A percentile compares a stretch with the other conserved stretches of the same genome.
Evolutionary conservation across 2,888 invertebrate genomes (phyloP).

Genomic region (Epiblema foenella): DNA sequence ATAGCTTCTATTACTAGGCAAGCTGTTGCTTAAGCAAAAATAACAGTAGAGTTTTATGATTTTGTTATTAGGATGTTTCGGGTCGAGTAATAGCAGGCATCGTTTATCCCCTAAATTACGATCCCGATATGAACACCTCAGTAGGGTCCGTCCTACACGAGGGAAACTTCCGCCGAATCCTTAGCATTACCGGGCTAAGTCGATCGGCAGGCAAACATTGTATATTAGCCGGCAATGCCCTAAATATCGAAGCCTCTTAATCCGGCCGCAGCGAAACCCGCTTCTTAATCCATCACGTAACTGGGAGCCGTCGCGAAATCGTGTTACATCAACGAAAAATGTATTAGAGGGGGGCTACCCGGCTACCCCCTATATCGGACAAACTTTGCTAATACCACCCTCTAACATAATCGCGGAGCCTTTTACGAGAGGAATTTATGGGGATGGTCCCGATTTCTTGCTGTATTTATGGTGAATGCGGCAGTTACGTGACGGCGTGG

Average conservation of each 20-base stretch:
- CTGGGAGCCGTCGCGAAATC: conserved; percentile 84
- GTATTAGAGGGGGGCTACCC: conserved; percentile 77
- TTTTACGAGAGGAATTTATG: conserved; percentile 85
- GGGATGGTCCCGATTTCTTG: conserved; percentile 84
- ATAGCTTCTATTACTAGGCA: too few relatives aligned
- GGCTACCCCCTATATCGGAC: conserved; percentile 75
- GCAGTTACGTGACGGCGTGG: conserved; percentile 75
- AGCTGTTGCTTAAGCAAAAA: not conserved
- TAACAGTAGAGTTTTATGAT: not conserved
- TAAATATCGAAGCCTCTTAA: conserved; percentile 81
- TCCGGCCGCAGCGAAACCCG: conserved; percentile 77
- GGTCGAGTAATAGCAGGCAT: not conserved
- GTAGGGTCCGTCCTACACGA: conserved; percentile 43
- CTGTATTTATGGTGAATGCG: conserved; percentile 81
- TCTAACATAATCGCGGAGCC: conserved; percentile 84
- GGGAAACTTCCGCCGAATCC: conserved; percentile 51
- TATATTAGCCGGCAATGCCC: conserved; percentile 79
- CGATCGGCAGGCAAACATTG: conserved; percentile 79
- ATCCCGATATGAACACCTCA: conserved; percentile 41
- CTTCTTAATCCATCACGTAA: conserved; percentile 86
- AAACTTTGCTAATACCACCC: conserved; percentile 86
- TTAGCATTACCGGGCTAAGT: conserved; percentile 70
- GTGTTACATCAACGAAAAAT: conserved; percentile 86
- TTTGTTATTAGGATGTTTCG: not conserved
- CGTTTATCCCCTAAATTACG: conserved; percentile 41